Evolutionary conservation across 2,888 invertebrate species (phyloP).

Genomic region (Peribatodes rhomboidaria): DNA sequence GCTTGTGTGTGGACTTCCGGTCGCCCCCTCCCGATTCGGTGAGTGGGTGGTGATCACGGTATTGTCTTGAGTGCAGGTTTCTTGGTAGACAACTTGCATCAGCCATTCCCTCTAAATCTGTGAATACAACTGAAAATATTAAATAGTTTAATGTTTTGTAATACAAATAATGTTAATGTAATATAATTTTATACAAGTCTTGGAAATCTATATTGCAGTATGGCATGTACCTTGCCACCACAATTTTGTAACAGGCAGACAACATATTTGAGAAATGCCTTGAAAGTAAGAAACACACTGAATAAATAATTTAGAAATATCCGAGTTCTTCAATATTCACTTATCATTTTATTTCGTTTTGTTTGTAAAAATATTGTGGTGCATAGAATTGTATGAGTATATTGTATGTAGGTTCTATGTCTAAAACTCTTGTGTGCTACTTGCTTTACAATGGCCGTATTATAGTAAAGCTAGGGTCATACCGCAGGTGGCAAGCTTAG

Average conservation of each 20-base stretch:
- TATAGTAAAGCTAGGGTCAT: slow-evolving; percentile 1
- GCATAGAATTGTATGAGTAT: slow-evolving; percentile 27
- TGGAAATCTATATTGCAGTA: background rate
- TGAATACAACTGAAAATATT: slow-evolving; percentile 16
- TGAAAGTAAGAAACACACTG: slow-evolving; percentile 5
- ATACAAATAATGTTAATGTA: slow-evolving; percentile 7
- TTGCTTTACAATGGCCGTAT: slow-evolving; percentile 28
- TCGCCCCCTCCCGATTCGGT: background rate
- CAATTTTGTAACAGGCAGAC: background rate
- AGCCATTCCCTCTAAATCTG: slow-evolving; percentile 19
- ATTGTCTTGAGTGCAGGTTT: background rate
- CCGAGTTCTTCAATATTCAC: slow-evolving; percentile 10
- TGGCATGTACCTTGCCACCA: background rate
- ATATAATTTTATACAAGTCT: slow-evolving; percentile 14
- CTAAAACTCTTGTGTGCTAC: slow-evolving; percentile 39
- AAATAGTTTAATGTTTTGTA: slow-evolving; percentile 7
- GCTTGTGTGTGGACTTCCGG: background rate
- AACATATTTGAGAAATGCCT: background rate
- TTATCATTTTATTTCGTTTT: slow-evolving; percentile 5
- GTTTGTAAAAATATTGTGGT: slow-evolving; percentile 28
- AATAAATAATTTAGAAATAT: slow-evolving; percentile 1
- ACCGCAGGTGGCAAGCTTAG: background rate
- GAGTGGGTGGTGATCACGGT: background rate
- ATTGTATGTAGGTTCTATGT: slow-evolving; percentile 36
- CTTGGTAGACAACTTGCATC: slow-evolving; percentile 1